Evolutionary conservation across 2,888 invertebrate genomes (phyloP).

Genomic region (Sminthurinus aureus): DNA sequence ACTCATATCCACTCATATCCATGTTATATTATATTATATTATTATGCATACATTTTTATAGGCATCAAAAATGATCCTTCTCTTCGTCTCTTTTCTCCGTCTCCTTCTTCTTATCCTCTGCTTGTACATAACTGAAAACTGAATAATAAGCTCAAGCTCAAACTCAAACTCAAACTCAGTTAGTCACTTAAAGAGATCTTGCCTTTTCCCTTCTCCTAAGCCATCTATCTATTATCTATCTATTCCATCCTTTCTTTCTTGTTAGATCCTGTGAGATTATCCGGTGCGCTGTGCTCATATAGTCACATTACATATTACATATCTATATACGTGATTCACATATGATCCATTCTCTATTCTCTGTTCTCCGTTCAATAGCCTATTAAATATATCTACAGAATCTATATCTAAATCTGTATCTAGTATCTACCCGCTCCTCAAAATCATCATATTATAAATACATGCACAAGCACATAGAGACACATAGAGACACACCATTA

Average conservation of each 20-base stretch:
- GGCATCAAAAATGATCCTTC: neutral
- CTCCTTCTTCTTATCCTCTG: neutral
- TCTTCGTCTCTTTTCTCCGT: neutral
- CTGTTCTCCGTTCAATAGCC: too few species aligned
- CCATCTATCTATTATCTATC: too few species aligned
- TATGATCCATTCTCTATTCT: slow-evolving; percentile 36
- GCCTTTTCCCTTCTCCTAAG: too few species aligned
- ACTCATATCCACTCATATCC: neutral
- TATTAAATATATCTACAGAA: neutral
- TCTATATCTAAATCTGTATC: too few species aligned
- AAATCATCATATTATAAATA: neutral
- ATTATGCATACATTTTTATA: too few species aligned
- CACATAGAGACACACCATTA: slow-evolving; percentile 44
- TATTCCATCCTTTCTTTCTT: slow-evolving; percentile 22
- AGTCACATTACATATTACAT: neutral
- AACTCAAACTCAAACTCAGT: slow-evolving; percentile 22
- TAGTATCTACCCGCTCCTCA: slow-evolving; percentile 1
- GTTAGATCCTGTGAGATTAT: slow-evolving; percentile 40
- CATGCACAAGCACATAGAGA: slow-evolving; percentile 5
- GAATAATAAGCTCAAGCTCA: slow-evolving; percentile 22
- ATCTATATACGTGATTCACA: neutral
- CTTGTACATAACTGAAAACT: neutral
- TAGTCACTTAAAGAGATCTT: slow-evolving; percentile 25
- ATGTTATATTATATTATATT: too few species aligned
- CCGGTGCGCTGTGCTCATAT: slow-evolving; percentile 30